Evolutionary conservation across 1,140 invertebrate genomes (phyloP).

Genomic region (Sinonovacula constricta): DNA sequence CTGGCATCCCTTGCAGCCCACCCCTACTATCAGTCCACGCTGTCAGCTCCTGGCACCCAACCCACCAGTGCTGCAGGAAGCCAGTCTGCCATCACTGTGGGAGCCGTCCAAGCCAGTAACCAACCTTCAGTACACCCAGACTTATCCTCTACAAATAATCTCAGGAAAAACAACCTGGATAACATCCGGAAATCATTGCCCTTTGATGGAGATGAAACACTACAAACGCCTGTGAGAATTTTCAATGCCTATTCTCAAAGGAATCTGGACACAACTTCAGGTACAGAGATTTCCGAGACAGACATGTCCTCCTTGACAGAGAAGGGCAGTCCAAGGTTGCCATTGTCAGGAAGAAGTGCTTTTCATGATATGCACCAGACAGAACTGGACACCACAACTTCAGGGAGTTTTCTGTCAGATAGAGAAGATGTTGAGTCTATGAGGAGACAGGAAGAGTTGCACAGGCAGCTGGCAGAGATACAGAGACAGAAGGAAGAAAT

Average conservation of each 20-base stretch:
- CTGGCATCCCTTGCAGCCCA: constrained; percentile 57
- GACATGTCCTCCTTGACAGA: constrained; percentile 64
- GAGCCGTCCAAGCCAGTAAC: constrained; percentile 5
- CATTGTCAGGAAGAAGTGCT: constrained; percentile 1
- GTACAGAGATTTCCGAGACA: constrained; percentile 20
- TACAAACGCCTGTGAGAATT: constrained; percentile 38
- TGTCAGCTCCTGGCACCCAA: constrained; percentile 34
- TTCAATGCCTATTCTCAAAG: constrained; percentile 46
- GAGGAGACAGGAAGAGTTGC: constrained; percentile 63
- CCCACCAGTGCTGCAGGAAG: background rate
- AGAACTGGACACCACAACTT: constrained; percentile 54
- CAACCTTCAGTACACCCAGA: background rate
- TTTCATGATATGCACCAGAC: constrained; percentile 18
- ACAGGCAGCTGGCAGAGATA: constrained; percentile 66
- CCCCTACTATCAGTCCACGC: constrained; percentile 57
- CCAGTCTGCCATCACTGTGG: constrained; percentile 1
- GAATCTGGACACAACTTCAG: constrained; percentile 37
- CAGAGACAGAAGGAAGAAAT: constrained; percentile 70
- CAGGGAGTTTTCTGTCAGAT: constrained; percentile 54
- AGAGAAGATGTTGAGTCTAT: constrained; percentile 55
- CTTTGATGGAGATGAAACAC: constrained; percentile 64
- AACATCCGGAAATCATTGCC: constrained; percentile 63
- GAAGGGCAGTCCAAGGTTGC: constrained; percentile 64
- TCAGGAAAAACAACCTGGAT: constrained; percentile 55
- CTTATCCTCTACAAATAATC: constrained; percentile 14